Evolutionary conservation across 2,888 invertebrate species (phyloP), one percentile per base, ranked within the genome.

Genomic region (Dolichopus griseipennis): DNA sequence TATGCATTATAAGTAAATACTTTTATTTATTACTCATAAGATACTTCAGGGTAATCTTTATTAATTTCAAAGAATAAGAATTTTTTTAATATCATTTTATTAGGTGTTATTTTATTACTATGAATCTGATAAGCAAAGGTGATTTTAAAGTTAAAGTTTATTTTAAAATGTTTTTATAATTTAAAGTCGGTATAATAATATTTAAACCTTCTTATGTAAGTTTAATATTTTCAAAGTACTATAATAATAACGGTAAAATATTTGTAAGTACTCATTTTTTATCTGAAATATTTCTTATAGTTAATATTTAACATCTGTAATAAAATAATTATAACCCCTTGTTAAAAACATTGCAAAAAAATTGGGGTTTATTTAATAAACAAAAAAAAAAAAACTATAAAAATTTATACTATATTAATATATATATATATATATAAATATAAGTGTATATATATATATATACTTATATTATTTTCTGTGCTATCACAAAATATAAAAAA

Each of bases 251-350:
- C 9, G 15, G 18, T 12, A 18, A 18, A 37, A n/a, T 18, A 18
- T 37, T 37, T 10, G 37, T 52, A 52, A 15, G 52, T 52, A 52
- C 15, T 52, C 9, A 52, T 6, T 52, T 52, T 52, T 52, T 18
- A 52, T 52, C 52, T 52, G 18, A 52, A 52, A 52, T 52, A 52
- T 52, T 52, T 52, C 52, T 52, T 15, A 52, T 18, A 52, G 5
- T 52, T n/a, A 52, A 52, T 52, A 52, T 52, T 52, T 52, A 52
- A 52, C 52, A 52, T 52, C 52, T 52, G 52, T 52, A 52, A 52
- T 52, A 52, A 52, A 52, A 52, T 52, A 52, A 52, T 52, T 52
- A 52, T 52, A n/a, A 52, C 18, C n/a, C 6, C 52, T 52, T 52
- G 52, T 52, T 52, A 52, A n/a, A 15, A 6, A 52, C 18, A 15